Conservation (phyloP, 2,888 invertebrate genomes). For the Isoperla grammatica region DNA sequence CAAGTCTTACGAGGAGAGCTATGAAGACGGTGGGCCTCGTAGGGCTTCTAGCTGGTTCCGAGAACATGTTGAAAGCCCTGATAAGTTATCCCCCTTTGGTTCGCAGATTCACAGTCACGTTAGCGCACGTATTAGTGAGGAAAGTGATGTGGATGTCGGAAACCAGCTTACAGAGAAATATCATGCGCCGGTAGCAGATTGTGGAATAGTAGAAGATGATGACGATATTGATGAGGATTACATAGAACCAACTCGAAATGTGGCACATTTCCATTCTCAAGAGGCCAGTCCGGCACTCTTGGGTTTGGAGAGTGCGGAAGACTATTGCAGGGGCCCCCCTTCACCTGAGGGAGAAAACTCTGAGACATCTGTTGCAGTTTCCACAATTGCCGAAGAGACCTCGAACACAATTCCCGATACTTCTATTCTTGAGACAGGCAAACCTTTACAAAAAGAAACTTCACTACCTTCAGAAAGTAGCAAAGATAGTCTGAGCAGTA, state of each 20-base stretch:
- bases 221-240: constrained; percentile 34
- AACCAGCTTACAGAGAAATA: constrained; percentile 9
- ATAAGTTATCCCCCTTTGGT: no score
- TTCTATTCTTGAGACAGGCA: neutral
- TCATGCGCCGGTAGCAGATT: neutral
- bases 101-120: no score
- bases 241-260: constrained; percentile 39
- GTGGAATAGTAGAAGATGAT: neutral
- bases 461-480: neutral
- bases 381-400: constrained; percentile 4
- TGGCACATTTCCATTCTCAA: constrained; percentile 39
- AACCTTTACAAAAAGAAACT: no score
- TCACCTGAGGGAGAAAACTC: constrained; percentile 16
- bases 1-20: no score
- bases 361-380: constrained; percentile 10
- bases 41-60: no score
- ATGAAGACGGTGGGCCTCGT: no score
- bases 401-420: neutral
- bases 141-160: constrained; percentile 24
- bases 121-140: constrained; percentile 9
- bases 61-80: no score
- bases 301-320: constrained; percentile 12
- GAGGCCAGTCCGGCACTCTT: constrained; percentile 4
- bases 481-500: no score
- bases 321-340: constrained; percentile 5